Percentiles rank a stretch among this genome's conserved stretches.
These are phyloP conservation scores for Cyphomyrus plagiostoma DNA, from an alignment of 2,113 vertebrate genomes.

Conservation along the genomic window DNA sequence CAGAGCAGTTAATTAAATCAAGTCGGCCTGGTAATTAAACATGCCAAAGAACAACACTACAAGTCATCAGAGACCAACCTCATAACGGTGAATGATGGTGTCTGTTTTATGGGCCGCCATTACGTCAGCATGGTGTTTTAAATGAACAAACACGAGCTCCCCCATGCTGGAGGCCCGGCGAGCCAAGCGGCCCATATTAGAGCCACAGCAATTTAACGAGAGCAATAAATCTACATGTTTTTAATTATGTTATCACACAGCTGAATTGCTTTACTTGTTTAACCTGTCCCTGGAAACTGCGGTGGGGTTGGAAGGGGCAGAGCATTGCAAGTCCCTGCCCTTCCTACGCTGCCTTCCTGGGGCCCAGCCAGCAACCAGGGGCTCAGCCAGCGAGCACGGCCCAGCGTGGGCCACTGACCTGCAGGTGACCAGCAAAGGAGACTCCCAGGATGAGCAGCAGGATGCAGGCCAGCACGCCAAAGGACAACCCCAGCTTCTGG, in stretches of 20 bases:
- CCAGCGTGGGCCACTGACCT: conserved; percentile 66
- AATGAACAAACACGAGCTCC: not conserved
- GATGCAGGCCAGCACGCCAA: conserved; percentile 67
- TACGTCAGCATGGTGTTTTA: not conserved
- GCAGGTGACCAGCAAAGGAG: conserved; percentile 73
- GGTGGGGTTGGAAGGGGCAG: not conserved
- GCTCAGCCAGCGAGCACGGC: not conserved
- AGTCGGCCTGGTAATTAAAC: not conserved
- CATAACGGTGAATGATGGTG: not conserved
- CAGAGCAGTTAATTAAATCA: conserved; percentile 17
- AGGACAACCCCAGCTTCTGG: conserved; percentile 61
- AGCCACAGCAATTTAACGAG: not conserved
- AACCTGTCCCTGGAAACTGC: not conserved
- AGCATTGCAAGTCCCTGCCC: not conserved
- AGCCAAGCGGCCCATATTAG: not conserved
- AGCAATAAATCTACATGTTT: not conserved
- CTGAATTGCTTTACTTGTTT: not conserved
- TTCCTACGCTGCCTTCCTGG: not conserved
- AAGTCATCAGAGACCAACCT: not conserved
- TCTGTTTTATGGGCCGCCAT: not conserved
- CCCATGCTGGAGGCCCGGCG: not conserved
- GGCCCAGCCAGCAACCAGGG: not conserved
- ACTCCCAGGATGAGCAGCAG: conserved; percentile 67
- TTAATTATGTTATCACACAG: not conserved
- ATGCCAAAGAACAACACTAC: conserved; percentile 3